Conservation (phyloP, 2,797 vertebrate species). For the Fringilla coelebs region DNA sequence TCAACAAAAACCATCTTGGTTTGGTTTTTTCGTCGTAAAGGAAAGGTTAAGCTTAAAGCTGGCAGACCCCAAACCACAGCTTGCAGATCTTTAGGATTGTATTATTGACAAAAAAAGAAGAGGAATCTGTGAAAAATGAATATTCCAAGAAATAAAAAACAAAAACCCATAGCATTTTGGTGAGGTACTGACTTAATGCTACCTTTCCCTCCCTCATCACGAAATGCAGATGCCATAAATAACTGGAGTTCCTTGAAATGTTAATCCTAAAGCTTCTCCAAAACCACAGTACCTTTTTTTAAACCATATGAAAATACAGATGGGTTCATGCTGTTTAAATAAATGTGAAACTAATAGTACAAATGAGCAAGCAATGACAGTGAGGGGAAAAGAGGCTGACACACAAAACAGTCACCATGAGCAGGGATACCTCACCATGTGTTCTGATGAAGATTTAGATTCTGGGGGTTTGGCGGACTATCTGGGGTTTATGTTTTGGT, state of each 20-base stretch:
- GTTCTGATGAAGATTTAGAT: neutral
- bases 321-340: neutral
- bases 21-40: neutral
- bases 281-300: neutral
- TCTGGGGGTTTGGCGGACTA: rapidly evolving
- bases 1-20: neutral
- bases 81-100: neutral
- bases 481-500: neutral
- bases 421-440: neutral
- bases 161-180: neutral
- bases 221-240: neutral
- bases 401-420: neutral
- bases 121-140: neutral
- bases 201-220: neutral
- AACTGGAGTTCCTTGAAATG: neutral
- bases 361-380: neutral
- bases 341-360: neutral
- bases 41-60: neutral
- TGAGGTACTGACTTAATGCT: neutral
- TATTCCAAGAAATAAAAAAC: neutral
- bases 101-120: neutral
- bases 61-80: neutral
- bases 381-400: rapidly evolving
- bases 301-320: neutral
- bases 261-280: neutral